phyloP scores from a whole-genome alignment of 2,113 vertebrate genomes.

The Conger conger region DNA sequence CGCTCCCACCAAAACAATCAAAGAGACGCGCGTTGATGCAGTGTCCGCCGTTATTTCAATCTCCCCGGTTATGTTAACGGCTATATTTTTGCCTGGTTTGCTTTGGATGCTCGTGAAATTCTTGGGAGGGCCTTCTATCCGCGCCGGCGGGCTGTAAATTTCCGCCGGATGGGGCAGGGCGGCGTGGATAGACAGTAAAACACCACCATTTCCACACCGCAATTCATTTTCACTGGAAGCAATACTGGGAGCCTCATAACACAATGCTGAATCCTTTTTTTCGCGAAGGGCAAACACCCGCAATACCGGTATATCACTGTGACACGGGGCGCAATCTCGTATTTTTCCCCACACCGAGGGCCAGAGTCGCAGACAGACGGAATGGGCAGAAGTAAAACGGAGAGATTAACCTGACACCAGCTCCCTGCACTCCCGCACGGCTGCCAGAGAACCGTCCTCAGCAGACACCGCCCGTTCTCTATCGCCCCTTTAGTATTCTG shows the following conservation, averaged over 20 bases:
- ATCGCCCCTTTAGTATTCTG: background rate
- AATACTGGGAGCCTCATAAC: conserved; percentile 6
- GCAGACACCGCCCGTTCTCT: background rate
- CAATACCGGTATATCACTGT: conserved; percentile 25
- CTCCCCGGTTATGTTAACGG: background rate
- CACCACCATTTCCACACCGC: conserved; percentile 15
- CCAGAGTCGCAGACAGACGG: conserved; percentile 18
- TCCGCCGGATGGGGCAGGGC: conserved; percentile 6
- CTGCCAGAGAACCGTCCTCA: background rate
- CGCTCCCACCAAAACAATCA: conserved; percentile 19
- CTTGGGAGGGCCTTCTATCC: conserved; percentile 9
- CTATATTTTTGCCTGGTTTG: conserved; percentile 11
- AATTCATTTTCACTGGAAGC: conserved; percentile 24
- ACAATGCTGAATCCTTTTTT: conserved; percentile 22
- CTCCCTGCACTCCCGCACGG: conserved; percentile 15
- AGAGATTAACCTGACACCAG: conserved; percentile 26
- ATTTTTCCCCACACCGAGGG: conserved; percentile 12
- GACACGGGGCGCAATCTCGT: conserved; percentile 24
- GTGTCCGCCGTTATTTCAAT: background rate
- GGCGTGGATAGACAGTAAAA: background rate
- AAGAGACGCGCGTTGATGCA: background rate
- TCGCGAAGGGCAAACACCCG: conserved; percentile 1
- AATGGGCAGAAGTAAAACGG: conserved; percentile 23
- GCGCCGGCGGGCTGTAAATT: conserved; percentile 14
- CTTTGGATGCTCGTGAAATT: conserved; percentile 15